Base-by-base conservation (phyloP, 2,113 vertebrate species). In the Carassius gibelio region DNA sequence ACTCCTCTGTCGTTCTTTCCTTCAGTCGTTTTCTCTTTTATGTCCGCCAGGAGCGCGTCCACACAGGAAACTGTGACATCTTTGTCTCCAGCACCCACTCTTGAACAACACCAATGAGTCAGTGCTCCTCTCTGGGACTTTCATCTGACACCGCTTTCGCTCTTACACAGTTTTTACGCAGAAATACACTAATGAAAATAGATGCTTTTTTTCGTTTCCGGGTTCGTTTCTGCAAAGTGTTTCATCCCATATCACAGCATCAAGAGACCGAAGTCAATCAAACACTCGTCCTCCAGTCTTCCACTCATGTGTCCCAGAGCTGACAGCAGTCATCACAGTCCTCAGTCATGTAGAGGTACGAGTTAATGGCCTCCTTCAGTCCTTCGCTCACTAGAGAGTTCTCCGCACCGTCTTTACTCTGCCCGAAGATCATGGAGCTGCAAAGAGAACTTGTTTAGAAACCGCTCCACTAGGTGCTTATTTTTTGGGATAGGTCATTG, bases 291-390 rank as follows among this genome's bases (percentile, higher is more conserved):
- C 19, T 62, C 64, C 42, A 75, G 15, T 5, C 7, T 42, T 83
- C 38, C 36, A 10, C 2, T 88, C 77, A 85, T 69, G 88, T 57
- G 13, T 86, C 89, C 86, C 77, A 86, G 87, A 80, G 68, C 21
- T 48, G 86, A 34, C 85, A 81, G 62, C 89, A 89, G 78, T 86
- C 88, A 15, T 79, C 55, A 0, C 88, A 76, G 5, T 36, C 87
- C 0, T 95, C 94, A 0, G 95, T 93, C 91, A 96, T 91, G 64
- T 91, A 94, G 75, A 96, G 90, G 84, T 96, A 96, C 66, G 95
- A 96, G 85, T 89, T 94, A 75, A 96, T 90, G 74, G 95, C 92
- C 66, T 96, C 94, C 59, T 93, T 89, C 83, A 96, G 91, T 4
- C 96, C 95, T 62, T 92, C 93, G 4, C 96, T 96, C 85, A 96